Percentiles rank a stretch among this genome's conserved stretches.
phyloP scores from a whole-genome alignment of 2,113 vertebrate genomes.

The Sigmodon hispidus region DNA sequence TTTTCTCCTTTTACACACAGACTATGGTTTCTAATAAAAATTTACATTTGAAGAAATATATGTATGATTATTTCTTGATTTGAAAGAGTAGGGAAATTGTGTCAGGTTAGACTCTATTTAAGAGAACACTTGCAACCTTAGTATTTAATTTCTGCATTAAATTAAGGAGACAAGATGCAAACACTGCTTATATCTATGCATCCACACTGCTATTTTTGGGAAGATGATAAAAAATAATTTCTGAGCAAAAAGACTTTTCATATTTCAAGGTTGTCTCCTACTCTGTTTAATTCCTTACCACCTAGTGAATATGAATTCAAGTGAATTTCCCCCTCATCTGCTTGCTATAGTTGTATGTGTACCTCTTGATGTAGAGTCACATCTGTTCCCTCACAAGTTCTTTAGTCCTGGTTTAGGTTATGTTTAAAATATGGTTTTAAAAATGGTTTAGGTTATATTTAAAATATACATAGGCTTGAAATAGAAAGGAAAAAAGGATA shows the following conservation, averaged over 20 bases:
- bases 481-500: too few relatives aligned
- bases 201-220: background rate
- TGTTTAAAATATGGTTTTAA: too few relatives aligned
- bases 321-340: background rate
- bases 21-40: background rate
- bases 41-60: background rate
- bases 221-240: background rate
- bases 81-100: background rate
- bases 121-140: background rate
- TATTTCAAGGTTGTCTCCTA: background rate
- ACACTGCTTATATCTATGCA: background rate
- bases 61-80: background rate
- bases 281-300: background rate
- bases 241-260: background rate
- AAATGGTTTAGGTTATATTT: too few relatives aligned
- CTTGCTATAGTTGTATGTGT: background rate
- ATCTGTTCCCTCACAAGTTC: background rate
- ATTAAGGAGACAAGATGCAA: background rate
- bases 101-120: background rate
- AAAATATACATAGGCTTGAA: too few relatives aligned
- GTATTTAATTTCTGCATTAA: background rate
- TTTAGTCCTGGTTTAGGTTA: too few relatives aligned
- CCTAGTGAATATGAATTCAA: background rate
- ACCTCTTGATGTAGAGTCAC: background rate
- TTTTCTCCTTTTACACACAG: background rate